These are phyloP conservation scores for Drosophila parvula DNA, from an alignment of 1,140 invertebrate genomes.

Conservation along the genomic window DNA sequence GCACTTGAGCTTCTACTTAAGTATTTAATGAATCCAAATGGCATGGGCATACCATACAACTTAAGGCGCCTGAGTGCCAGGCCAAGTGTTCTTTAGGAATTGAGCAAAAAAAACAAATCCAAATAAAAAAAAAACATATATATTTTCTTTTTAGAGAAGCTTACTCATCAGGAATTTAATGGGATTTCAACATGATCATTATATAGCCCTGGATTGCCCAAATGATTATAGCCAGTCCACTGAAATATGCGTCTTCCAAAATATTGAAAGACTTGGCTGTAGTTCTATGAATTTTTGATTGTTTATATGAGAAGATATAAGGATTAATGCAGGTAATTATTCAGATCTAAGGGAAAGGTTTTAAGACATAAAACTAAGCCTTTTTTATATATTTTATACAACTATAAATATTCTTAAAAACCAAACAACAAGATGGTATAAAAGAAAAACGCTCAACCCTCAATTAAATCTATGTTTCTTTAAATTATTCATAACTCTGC, in stretches of 20 bases:
- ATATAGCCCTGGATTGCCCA: conserved; percentile 24
- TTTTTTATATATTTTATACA: conserved; percentile 3
- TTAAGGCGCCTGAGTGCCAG: conserved; percentile 75
- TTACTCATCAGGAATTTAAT: conserved; percentile 60
- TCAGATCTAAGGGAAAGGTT: fast-evolving
- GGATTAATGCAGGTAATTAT: too few relatives aligned
- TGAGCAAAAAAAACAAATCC: conserved; percentile 36
- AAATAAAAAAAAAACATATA: conserved; percentile 2
- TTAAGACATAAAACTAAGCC: not conserved
- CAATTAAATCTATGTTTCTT: too few relatives aligned
- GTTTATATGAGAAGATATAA: not conserved
- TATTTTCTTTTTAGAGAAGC: conserved; percentile 15
- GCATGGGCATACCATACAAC: conserved; percentile 40
- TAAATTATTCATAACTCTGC: not conserved
- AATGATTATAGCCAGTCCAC: conserved; percentile 10
- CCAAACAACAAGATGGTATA: not conserved
- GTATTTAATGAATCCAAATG: conserved; percentile 72
- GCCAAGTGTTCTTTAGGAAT: conserved; percentile 68
- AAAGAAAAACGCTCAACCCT: not conserved
- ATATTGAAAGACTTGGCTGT: not conserved
- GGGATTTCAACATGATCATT: conserved; percentile 71
- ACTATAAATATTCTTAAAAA: not conserved
- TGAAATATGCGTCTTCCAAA: conserved; percentile 37
- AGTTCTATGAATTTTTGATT: not conserved
- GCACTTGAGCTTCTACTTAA: conserved; percentile 79